Base-by-base conservation (phyloP, 2,113 vertebrate species). In the Sorex araneus region DNA sequence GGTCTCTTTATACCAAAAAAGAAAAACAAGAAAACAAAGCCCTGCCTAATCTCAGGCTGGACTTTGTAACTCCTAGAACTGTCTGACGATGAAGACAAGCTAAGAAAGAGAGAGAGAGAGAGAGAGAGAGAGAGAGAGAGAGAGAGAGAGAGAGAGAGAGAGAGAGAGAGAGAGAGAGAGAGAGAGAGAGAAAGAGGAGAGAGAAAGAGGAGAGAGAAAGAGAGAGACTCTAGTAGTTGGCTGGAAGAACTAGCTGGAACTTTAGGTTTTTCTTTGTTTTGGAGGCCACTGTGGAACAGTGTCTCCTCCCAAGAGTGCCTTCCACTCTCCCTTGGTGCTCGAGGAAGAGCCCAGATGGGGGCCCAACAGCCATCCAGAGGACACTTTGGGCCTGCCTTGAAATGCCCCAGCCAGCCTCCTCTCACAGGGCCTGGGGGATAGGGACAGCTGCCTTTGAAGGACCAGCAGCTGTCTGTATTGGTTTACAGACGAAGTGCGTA, bases 381-480 rank as follows among this genome's bases (percentile, higher is more conserved):
- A 50, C 84, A 36, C 2, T 25, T 73, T 54, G 18, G 57, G 57
- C 57, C 18, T 60, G 57, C 64, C 63, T 66, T 66, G 64, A 66
- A 12, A 6, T 3, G 21, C 64, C 25, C 64, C 21, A 28, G 64
- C 30, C 23, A 60, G 84, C 0, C 45, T 81, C 4, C 4, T 19
- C 36, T 2, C 8, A 12, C 30, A 10, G 19, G 67, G 89, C 76
- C 50, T 80, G 74, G 36, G 66, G 34, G n/a, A 21, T 70, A 74
- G 7, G 74, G 67, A 43, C 84, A 91, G 87, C 87, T 94, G 89
- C 89, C 92, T 85, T 91, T 86, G 95, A 93, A 90, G 91, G 93
- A 86, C 67, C 28, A 79, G 84, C 80, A 64, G 89, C 89, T 94
- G 54, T 91, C 90, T 91, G 79, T 92, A 63, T 95, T 87, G 92